Conservation (phyloP, 1,140 invertebrate species). For the Chrysomallon squamiferum region DNA sequence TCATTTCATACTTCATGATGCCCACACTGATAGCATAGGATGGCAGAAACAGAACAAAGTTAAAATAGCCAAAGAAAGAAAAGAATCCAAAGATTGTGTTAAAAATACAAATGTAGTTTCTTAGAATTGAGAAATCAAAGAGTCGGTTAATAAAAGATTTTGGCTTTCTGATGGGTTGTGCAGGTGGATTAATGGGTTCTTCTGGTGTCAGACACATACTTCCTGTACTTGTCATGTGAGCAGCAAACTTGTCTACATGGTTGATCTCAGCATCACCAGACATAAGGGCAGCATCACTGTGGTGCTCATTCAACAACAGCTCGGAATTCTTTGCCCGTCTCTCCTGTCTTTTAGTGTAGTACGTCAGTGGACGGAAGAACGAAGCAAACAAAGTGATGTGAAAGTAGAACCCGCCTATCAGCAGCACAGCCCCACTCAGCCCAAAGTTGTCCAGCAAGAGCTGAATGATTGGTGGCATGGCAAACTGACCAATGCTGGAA, state of each 20-base stretch:
- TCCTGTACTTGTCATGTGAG: conserved; percentile 14
- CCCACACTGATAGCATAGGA: conserved; percentile 19
- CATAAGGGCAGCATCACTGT: background rate
- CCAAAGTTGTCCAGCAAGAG: conserved; percentile 42
- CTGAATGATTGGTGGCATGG: conserved; percentile 51
- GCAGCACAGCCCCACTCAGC: conserved; percentile 66
- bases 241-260: background rate
- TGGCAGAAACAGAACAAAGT: conserved; percentile 52
- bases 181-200: background rate
- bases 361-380: conserved; percentile 66
- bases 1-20: conserved; percentile 35
- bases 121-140: conserved; percentile 43
- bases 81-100: conserved; percentile 40
- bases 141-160: conserved; percentile 9
- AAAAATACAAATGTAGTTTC: conserved; percentile 37
- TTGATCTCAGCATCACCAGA: conserved; percentile 6
- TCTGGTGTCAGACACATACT: conserved; percentile 11
- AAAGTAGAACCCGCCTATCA: conserved; percentile 49
- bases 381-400: conserved; percentile 13
- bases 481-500: conserved; percentile 63
- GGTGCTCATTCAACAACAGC: conserved; percentile 76
- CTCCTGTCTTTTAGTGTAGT: conserved; percentile 58
- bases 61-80: conserved; percentile 51
- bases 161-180: too few species aligned
- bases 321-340: conserved; percentile 80